Conservation (phyloP, 2,797 vertebrate species). For the Peromyscus nudipes region DNA sequence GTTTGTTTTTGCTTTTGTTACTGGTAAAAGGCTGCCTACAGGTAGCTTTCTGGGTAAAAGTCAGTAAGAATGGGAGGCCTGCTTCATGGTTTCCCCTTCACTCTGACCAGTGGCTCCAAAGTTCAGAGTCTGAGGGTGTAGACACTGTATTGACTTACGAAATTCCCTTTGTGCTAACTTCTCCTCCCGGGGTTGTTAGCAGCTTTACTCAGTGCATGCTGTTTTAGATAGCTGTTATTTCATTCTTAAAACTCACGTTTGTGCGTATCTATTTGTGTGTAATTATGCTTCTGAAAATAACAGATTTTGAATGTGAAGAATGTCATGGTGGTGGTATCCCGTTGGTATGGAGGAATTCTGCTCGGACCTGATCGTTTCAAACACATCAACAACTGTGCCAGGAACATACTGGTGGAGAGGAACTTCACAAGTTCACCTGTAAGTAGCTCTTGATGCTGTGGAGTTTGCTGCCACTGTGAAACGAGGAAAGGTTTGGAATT, state of each 20-base stretch:
- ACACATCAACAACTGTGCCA: conserved; percentile 98
- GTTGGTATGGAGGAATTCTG: conserved; percentile 98
- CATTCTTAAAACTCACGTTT: conserved; percentile 41
- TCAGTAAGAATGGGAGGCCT: not conserved
- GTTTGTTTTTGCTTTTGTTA: not conserved
- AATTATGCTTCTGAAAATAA: conserved; percentile 73
- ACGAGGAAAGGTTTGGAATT: not conserved
- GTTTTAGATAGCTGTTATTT: not conserved
- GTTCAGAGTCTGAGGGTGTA: not conserved
- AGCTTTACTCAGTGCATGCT: not conserved
- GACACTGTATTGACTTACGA: conserved; percentile 15
- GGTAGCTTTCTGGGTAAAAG: conserved; percentile 13
- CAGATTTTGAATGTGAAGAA: conserved; percentile 96
- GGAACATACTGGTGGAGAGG: conserved; percentile 94
- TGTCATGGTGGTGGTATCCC: conserved; percentile 96
- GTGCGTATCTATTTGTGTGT: not conserved
- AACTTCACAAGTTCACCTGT: conserved; percentile 89
- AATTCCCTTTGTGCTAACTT: not conserved
- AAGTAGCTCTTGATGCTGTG: conserved; percentile 82
- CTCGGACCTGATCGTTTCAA: conserved; percentile 98
- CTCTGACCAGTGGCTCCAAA: not conserved
- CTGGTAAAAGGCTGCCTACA: conserved; percentile 1
- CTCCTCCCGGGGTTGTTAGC: not conserved
- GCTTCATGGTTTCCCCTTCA: not conserved
- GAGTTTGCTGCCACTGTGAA: not conserved